phyloP scores from a whole-genome alignment of 2,888 invertebrate species.

The Metacarcinus magister region DNA sequence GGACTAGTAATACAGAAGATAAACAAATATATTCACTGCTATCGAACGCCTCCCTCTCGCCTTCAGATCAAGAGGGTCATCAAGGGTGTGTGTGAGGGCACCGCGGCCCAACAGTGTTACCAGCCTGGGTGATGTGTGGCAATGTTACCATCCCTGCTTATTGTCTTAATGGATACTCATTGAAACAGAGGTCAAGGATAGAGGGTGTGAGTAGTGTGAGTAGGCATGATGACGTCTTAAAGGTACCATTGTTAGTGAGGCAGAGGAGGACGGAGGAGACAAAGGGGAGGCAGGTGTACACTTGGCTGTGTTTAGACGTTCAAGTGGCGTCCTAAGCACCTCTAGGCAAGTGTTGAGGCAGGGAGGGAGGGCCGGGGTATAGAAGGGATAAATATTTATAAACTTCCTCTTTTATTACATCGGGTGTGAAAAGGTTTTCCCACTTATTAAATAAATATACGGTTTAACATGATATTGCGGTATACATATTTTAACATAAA shows the following conservation, averaged over 20 bases:
- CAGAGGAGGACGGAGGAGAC: not conserved
- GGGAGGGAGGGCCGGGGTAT: not conserved
- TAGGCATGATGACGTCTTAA: not conserved
- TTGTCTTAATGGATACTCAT: not conserved
- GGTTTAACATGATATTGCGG: not conserved
- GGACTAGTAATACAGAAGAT: not conserved
- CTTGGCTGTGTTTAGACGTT: conserved; percentile 28
- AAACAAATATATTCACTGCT: not conserved
- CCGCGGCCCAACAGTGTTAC: not conserved
- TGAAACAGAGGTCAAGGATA: not conserved
- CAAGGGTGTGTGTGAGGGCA: not conserved
- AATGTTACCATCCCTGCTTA: not conserved
- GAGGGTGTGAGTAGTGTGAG: not conserved
- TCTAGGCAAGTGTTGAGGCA: not conserved
- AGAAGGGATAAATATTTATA: conserved; percentile 5
- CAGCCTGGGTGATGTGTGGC: not conserved
- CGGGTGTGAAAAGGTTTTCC: not conserved
- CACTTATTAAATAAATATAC: not conserved
- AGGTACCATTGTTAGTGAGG: not conserved
- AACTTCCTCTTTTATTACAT: not conserved
- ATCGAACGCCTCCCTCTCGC: not conserved
- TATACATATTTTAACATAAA: not conserved
- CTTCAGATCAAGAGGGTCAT: not conserved
- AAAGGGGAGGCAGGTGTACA: not conserved
- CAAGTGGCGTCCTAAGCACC: conserved; percentile 19